These are phyloP conservation scores for Zaprionus lachaisei DNA, from an alignment of 1,140 invertebrate genomes.

Conservation along the genomic window DNA sequence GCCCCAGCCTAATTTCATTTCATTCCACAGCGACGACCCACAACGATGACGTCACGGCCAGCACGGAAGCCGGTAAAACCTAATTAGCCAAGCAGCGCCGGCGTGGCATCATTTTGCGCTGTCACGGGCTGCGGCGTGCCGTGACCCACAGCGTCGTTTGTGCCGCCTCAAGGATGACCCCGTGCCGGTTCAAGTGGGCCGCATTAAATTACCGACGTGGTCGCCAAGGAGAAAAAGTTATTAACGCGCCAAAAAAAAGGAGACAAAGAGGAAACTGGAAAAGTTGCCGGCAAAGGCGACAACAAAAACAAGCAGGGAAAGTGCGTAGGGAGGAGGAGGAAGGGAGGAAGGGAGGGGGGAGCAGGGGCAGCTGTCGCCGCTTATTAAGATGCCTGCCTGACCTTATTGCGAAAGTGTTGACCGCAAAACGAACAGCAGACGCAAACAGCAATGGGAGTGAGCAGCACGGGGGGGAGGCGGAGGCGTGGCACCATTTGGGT, in stretches of 20 bases:
- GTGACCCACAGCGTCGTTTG: slow-evolving; percentile 19
- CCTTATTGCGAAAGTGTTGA: slow-evolving; percentile 77
- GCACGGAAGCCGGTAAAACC: slow-evolving; percentile 61
- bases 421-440: slow-evolving; percentile 57
- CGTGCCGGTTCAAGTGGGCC: slow-evolving; percentile 13
- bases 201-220: slow-evolving; percentile 42
- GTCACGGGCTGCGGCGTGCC: not conserved
- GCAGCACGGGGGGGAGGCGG: not conserved
- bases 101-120: slow-evolving; percentile 13
- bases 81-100: slow-evolving; percentile 62
- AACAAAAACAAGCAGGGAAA: not conserved
- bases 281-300: slow-evolving; percentile 20
- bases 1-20: slow-evolving; percentile 67
- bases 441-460: not conserved
- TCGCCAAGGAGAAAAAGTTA: slow-evolving; percentile 57
- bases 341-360: not conserved
- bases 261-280: slow-evolving; percentile 14
- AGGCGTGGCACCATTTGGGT: slow-evolving; percentile 43
- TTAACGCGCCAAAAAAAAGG: slow-evolving; percentile 55
- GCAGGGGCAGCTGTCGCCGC: not conserved
- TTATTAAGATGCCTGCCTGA: slow-evolving; percentile 43
- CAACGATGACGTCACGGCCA: slow-evolving; percentile 65
- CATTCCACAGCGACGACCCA: slow-evolving; percentile 47
- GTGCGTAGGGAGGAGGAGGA: not conserved
- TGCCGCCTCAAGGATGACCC: slow-evolving; percentile 35